Conservation (phyloP, 2,113 vertebrate genomes). For the Poicephalus meyeri region DNA sequence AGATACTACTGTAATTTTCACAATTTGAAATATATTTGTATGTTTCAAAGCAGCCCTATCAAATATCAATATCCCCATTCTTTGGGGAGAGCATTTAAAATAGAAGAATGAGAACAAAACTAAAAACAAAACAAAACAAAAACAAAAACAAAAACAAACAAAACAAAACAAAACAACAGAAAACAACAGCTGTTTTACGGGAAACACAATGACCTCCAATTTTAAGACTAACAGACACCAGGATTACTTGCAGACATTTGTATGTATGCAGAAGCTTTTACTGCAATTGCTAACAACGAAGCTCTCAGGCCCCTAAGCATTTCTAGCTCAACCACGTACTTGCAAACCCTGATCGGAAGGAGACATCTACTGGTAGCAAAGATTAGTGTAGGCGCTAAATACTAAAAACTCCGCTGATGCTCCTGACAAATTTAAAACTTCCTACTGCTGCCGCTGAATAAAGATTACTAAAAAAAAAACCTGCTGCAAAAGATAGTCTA, state of each 20-base stretch:
- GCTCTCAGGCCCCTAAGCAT: neutral
- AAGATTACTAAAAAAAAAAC: neutral
- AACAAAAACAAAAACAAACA: no score
- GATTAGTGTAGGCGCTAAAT: neutral
- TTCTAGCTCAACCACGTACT: fast-evolving
- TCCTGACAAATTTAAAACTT: neutral
- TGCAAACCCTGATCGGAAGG: neutral
- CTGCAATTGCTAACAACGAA: neutral
- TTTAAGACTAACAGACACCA: neutral
- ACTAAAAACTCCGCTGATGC: neutral
- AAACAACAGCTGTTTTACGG: neutral
- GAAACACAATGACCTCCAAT: neutral
- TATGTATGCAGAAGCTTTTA: neutral
- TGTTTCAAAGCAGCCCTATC: neutral
- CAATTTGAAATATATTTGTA: neutral
- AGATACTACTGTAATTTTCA: neutral
- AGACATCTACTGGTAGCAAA: constrained; percentile 44
- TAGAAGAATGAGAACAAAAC: neutral
- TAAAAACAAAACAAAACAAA: neutral
- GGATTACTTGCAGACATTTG: neutral
- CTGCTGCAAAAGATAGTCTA: neutral
- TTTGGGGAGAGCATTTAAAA: neutral
- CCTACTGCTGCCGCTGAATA: neutral
- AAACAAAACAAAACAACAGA: neutral
- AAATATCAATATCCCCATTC: neutral